Base-by-base conservation (phyloP, 2,797 vertebrate genomes). In the Heterohyrax brucei region DNA sequence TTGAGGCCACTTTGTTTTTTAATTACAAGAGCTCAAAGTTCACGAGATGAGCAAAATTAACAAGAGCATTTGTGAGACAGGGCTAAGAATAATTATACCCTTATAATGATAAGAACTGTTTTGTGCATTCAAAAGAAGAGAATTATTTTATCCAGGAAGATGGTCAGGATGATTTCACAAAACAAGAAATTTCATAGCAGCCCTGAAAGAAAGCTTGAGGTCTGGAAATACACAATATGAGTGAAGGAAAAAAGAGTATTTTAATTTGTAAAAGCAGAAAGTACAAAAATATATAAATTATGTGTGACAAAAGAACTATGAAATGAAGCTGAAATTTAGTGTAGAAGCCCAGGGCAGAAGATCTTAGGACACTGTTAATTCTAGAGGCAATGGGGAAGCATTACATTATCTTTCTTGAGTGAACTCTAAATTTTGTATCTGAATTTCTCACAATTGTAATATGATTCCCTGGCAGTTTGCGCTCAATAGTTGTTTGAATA, bases 1-100 rank as follows among this genome's bases (percentile, higher is more conserved):
- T 46, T 77, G 44, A 80, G 50, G 19, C 21, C 46, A 94, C 62
- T 13, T 26, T 75, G 6, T 59, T 82, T 82, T 91, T 79, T 33
- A 62, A 75, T 90, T 50, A 89, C 4, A 59, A 50, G 59, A 73
- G 33, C 30, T 85, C 70, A 90, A 93, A 89, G 68, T 75, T 78
- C 59, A 68, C 70, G 46, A 91, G 44, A 68, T 68, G 13, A 85
- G 89, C 89, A 91, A 91, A 95, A 62, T 78, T 89, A 87, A 87
- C 78, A 85, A 46, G 92, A 87, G n/a, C 80, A 44, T 39, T 33
- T 68, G 16, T 88, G 22, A 86, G 53, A 88, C 1, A 44, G 30
- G 87, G 19, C 26, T 61, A 61, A 84, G 8, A 90, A 12, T 46
- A 78, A 90, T 93, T 82, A 56, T 3, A 77, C 33, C 26, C 6